phyloP scores from a whole-genome alignment of 2,888 invertebrate genomes.

The Eudemis profundana region DNA sequence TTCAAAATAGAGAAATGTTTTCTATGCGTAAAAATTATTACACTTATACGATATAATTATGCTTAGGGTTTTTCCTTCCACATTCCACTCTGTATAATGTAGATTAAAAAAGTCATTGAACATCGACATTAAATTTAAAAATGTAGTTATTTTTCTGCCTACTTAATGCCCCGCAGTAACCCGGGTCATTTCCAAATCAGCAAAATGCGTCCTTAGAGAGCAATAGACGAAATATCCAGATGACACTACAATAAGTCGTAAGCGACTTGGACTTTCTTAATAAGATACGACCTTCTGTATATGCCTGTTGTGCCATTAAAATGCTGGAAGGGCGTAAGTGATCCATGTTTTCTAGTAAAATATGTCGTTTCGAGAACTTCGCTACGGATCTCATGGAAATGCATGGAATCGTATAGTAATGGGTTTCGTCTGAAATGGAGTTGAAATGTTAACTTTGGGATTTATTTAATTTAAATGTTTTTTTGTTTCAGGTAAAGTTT shows the following conservation, averaged over 20 bases:
- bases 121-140: background rate
- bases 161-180: background rate
- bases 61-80: too few species aligned
- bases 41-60: too few species aligned
- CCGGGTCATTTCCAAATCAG: conserved; percentile 13
- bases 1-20: too few species aligned
- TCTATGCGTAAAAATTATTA: too few species aligned
- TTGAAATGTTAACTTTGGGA: conserved; percentile 2
- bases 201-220: conserved; percentile 28
- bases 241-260: background rate
- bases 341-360: background rate
- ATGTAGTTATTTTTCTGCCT: background rate
- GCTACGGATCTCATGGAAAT: background rate
- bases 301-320: too few species aligned
- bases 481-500: conserved; percentile 19
- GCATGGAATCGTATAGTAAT: conserved; percentile 11
- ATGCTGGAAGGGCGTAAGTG: background rate
- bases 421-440: background rate
- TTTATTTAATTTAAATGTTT: background rate
- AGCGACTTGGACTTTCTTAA: background rate
- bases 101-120: too few species aligned
- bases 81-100: too few species aligned
- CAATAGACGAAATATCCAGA: conserved; percentile 10
- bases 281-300: background rate
- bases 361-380: background rate